phyloP scores from a whole-genome alignment of 2,113 vertebrate genomes.

The Gallinago media region DNA sequence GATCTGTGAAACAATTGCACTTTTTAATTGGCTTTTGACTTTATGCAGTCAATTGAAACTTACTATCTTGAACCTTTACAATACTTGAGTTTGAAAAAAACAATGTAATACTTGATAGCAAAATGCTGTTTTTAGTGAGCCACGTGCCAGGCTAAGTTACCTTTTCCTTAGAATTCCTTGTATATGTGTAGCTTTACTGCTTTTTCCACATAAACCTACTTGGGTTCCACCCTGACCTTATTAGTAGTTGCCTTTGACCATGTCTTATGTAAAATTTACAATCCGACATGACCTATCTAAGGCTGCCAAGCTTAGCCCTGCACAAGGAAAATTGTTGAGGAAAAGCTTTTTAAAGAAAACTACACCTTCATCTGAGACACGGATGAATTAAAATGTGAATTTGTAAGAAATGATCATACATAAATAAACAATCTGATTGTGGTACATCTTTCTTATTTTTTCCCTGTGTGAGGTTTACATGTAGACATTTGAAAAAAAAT shows the following conservation, averaged over 20 bases:
- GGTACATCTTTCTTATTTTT: not conserved
- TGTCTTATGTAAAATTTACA: not conserved
- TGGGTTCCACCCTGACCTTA: not conserved
- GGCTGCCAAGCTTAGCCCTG: not conserved
- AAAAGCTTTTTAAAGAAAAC: not conserved
- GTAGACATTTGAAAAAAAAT: conserved; percentile 29
- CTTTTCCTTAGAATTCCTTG: not conserved
- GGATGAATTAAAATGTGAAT: not conserved
- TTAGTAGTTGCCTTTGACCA: not conserved
- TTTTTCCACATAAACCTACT: not conserved
- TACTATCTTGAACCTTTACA: not conserved
- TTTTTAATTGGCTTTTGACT: not conserved
- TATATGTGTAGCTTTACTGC: not conserved
- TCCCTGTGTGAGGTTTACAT: not conserved
- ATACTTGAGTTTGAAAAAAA: not conserved
- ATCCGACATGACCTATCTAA: not conserved
- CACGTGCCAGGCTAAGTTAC: rapidly evolving
- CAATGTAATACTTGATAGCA: not conserved
- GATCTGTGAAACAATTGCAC: not conserved
- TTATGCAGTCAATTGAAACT: not conserved
- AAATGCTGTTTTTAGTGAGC: not conserved
- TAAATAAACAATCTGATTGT: not conserved
- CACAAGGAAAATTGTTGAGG: not conserved
- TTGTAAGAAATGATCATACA: not conserved
- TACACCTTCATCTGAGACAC: not conserved